Conservation (phyloP, 2,888 invertebrate species). For the Morpho achilles region DNA sequence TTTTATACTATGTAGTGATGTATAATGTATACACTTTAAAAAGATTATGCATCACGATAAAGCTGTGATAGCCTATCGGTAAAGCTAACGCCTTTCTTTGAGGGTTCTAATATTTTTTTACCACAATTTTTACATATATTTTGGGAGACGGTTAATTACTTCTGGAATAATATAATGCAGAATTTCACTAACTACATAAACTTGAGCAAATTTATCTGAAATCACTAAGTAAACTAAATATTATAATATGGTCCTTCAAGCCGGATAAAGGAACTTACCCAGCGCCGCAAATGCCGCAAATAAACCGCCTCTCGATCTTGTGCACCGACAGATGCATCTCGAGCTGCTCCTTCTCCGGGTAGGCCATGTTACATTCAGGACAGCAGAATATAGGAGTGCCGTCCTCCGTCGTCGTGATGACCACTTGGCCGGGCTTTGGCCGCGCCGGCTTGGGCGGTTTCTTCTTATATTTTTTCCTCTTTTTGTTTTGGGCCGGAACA, state of each 20-base stretch:
- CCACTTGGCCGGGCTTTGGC: conserved; percentile 89
- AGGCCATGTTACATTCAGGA: conserved; percentile 90
- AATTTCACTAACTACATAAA: too few relatives aligned
- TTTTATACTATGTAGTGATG: too few relatives aligned
- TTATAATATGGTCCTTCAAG: neutral
- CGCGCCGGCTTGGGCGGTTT: conserved; percentile 87
- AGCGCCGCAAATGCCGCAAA: conserved; percentile 88
- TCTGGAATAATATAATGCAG: too few relatives aligned
- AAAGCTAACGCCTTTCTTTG: too few relatives aligned
- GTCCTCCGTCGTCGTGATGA: conserved; percentile 86
- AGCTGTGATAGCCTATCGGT: too few relatives aligned
- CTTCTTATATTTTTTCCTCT: conserved; percentile 90
- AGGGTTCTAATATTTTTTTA: too few relatives aligned
- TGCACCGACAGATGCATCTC: conserved; percentile 87
- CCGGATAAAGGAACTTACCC: conserved; percentile 66
- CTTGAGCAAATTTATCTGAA: too few relatives aligned
- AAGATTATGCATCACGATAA: too few relatives aligned
- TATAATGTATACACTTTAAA: too few relatives aligned
- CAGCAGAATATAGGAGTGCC: conserved; percentile 88
- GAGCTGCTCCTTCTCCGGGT: conserved; percentile 88
- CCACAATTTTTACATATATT: too few relatives aligned
- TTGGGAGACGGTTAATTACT: too few relatives aligned
- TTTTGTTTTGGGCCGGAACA: conserved; percentile 65
- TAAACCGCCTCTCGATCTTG: conserved; percentile 88
- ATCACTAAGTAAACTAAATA: too few relatives aligned